phyloP scores from a whole-genome alignment of 2,888 invertebrate genomes.

The Ceraclea dissimilis region DNA sequence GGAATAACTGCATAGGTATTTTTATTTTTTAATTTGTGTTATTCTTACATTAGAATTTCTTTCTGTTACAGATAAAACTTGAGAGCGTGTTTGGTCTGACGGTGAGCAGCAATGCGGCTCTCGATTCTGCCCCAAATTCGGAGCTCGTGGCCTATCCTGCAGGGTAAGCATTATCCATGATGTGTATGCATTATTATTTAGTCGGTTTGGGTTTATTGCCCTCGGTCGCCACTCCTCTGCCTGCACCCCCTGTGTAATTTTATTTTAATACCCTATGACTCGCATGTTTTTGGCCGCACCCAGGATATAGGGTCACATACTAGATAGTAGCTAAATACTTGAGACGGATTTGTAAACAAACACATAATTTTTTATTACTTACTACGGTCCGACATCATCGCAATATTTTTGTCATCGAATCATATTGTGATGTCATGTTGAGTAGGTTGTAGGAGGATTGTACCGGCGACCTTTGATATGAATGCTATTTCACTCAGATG shows the following conservation, averaged over 20 bases:
- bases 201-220: background rate
- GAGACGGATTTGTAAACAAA: too few species aligned
- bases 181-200: background rate
- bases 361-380: too few species aligned
- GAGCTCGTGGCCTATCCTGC: constrained; percentile 93
- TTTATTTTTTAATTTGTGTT: too few species aligned
- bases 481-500: too few species aligned
- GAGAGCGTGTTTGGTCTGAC: constrained; percentile 92
- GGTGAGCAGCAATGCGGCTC: constrained; percentile 85
- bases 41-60: background rate
- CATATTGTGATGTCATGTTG: too few species aligned
- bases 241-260: background rate
- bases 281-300: background rate
- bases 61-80: constrained; percentile 76
- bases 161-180: constrained; percentile 64
- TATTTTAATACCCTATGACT: background rate
- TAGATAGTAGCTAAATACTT: background rate
- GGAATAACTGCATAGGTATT: too few species aligned
- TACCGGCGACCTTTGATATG: too few species aligned
- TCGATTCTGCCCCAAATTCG: constrained; percentile 80
- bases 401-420: too few species aligned
- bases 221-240: background rate
- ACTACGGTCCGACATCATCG: too few species aligned
- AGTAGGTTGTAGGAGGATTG: too few species aligned
- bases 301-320: background rate